Evolutionary conservation across 1,140 invertebrate species (phyloP), one percentile per base, ranked within the genome.

Genomic region (Papilio aristodemus): DNA sequence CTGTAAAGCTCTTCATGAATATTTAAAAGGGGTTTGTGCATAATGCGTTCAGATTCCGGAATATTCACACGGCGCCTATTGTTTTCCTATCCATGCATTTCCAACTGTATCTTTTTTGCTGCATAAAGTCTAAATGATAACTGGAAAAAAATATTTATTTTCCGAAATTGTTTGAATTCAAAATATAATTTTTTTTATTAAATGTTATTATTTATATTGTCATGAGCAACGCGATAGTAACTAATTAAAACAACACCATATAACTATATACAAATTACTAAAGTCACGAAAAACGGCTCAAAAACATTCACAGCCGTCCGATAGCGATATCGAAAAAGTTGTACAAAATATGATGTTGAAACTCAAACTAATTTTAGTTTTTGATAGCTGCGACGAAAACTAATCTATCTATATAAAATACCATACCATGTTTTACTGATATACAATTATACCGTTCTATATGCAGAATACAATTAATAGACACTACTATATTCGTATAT

Each of bases 1-100:
- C 46, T 50, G 19, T 22, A 50, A 50, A 50, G 46, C 46, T 50
- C 46, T 50, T 50, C 46, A 50, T 50, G 19, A 17, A 50, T 50
- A 50, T 50, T 50, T 50, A 50, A 50, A 50, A 54, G 46, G 46
- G 19, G 19, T 54, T 54, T 54, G 46, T 54, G 46, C 46, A 54
- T 54, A 54, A 54, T 54, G 46, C 46, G 46, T 19, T 54, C 46
- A 54, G 46, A 54, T 22, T 54, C 46, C 19, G 46, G 19, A 25
- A 54, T 54, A 54, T 54, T 54, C 46, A 54, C 46, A 54, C 46
- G 43, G 7, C 17, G 19, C 17, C 46, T 54, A 54, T 54, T 54
- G 46, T 54, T 54, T 54, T 54, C 46, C 46, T 54, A 54, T 54
- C 46, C 43, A 9, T 54, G 46, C 19, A 54, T 54, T 54, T 22